A percentile compares a stretch with the other conserved stretches of the same genome.
These are phyloP conservation scores for Boloria selene DNA, from an alignment of 2,888 invertebrate species.

Conservation along the genomic window DNA sequence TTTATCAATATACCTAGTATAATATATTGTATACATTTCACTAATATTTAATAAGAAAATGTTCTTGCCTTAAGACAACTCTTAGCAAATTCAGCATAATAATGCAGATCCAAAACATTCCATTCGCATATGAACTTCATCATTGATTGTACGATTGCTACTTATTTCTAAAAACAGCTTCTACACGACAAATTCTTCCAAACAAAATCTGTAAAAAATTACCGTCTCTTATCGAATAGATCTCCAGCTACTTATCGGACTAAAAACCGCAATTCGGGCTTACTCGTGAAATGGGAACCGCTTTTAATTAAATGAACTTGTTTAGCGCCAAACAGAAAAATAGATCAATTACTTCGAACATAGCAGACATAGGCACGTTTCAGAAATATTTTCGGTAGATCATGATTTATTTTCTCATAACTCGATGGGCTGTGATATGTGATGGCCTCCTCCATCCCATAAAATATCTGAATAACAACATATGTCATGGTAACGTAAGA, in stretches of 20 bases:
- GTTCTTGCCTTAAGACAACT: too few relatives aligned
- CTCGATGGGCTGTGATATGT: slow-evolving; percentile 38
- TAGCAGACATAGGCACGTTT: slow-evolving; percentile 28
- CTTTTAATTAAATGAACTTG: slow-evolving; percentile 29
- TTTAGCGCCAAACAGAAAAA: slow-evolving; percentile 16
- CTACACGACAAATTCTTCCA: neutral
- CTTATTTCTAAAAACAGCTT: too few relatives aligned
- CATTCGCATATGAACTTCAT: too few relatives aligned
- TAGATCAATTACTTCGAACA: slow-evolving; percentile 15
- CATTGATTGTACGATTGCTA: too few relatives aligned
- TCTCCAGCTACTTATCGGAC: slow-evolving; percentile 25
- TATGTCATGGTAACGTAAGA: slow-evolving; percentile 36
- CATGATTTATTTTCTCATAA: slow-evolving; percentile 39
- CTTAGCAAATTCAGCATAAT: too few relatives aligned
- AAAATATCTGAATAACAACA: slow-evolving; percentile 39
- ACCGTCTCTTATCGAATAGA: slow-evolving; percentile 18
- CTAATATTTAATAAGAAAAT: too few relatives aligned
- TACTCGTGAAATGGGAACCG: slow-evolving; percentile 9
- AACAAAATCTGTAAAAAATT: slow-evolving; percentile 5
- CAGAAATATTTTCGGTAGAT: slow-evolving; percentile 27
- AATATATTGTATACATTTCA: too few relatives aligned
- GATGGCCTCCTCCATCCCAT: slow-evolving; percentile 33
- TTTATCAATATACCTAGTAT: too few relatives aligned
- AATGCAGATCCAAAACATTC: too few relatives aligned
- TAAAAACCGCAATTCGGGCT: slow-evolving; percentile 25